phyloP scores from a whole-genome alignment of 2,113 vertebrate species.

The Semicossyphus pulcher region DNA sequence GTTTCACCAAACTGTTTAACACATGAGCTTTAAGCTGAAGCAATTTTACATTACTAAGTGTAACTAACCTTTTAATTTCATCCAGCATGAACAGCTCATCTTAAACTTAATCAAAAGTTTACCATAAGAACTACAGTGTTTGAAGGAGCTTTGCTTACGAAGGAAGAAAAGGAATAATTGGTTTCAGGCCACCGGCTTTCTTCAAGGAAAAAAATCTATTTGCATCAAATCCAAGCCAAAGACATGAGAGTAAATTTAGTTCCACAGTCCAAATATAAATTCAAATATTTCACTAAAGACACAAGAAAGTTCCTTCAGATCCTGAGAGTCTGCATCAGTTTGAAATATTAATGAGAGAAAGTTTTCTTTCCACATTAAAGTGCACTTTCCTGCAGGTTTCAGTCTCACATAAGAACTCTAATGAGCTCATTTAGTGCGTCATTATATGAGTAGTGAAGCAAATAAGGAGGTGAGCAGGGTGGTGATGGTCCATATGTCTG shows the following conservation, averaged over 20 bases:
- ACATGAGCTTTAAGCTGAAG: no score
- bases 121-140: no score
- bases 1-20: no score
- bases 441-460: slow-evolving; percentile 38
- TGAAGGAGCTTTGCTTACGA: no score
- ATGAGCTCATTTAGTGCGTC: slow-evolving; percentile 35
- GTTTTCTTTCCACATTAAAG: slow-evolving; percentile 9
- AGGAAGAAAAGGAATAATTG: no score
- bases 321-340: neutral
- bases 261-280: neutral
- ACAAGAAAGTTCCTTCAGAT: neutral
- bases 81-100: no score
- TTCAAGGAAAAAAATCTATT: no score
- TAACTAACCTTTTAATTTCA: no score
- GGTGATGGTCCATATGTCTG: slow-evolving; percentile 23
- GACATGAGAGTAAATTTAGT: neutral
- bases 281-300: slow-evolving; percentile 1
- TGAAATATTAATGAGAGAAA: slow-evolving; percentile 18
- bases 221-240: neutral
- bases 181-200: no score
- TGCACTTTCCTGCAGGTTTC: slow-evolving; percentile 14
- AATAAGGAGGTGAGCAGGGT: slow-evolving; percentile 18
- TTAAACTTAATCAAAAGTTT: no score
- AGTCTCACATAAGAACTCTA: slow-evolving; percentile 1
- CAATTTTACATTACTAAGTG: no score